Evolutionary conservation across 1,140 invertebrate genomes (phyloP).

Genomic region (Drosophila ironensis): DNA sequence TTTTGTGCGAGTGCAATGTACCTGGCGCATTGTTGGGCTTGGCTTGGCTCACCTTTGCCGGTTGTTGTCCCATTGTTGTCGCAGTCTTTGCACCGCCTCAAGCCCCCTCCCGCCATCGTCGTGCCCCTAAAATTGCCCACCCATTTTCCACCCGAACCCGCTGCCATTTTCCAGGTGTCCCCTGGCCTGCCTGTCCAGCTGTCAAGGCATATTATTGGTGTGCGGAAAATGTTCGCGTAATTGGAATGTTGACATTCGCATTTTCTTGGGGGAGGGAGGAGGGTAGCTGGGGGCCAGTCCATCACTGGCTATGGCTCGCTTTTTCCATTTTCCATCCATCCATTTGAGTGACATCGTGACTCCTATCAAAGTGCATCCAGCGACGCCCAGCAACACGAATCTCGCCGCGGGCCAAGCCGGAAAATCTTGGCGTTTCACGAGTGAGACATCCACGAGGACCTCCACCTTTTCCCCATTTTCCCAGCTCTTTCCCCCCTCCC

Average conservation of each 20-base stretch:
- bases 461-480: background rate
- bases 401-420: slow-evolving; percentile 20
- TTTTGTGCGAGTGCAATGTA: slow-evolving; percentile 10
- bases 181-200: slow-evolving; percentile 38
- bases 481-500: background rate
- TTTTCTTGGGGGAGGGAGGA: slow-evolving; percentile 36
- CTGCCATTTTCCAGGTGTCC: background rate
- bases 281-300: background rate
- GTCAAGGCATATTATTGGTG: slow-evolving; percentile 80
- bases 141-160: background rate
- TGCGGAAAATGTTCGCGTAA: slow-evolving; percentile 81
- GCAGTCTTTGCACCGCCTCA: slow-evolving; percentile 3
- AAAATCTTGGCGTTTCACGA: slow-evolving; percentile 21
- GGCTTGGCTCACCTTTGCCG: slow-evolving; percentile 66
- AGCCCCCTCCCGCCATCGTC: no score
- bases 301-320: background rate
- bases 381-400: slow-evolving; percentile 33
- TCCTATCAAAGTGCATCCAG: slow-evolving; percentile 66
- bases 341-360: slow-evolving; percentile 30
- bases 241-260: slow-evolving; percentile 81
- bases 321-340: background rate
- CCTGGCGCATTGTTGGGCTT: slow-evolving; percentile 58
- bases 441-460: slow-evolving; percentile 57
- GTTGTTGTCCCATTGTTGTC: slow-evolving; percentile 59
- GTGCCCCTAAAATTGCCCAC: background rate